Conservation (phyloP, 2,797 vertebrate species). For the Manis crassicaudata region DNA sequence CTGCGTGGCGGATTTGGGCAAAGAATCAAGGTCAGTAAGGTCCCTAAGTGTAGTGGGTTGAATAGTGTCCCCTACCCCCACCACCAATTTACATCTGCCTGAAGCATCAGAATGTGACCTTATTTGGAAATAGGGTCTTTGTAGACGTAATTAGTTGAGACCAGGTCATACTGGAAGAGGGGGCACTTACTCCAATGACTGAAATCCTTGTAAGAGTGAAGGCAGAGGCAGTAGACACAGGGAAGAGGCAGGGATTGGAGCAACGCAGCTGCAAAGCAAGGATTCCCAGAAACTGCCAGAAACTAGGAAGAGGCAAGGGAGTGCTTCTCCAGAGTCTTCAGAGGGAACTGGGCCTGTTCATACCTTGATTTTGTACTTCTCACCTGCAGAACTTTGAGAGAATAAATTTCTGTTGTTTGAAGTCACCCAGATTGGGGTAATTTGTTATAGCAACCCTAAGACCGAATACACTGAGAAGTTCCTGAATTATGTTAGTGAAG, state of each 20-base stretch:
- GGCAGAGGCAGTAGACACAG: neutral
- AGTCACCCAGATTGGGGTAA: neutral
- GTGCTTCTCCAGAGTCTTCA: neutral
- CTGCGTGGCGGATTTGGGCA: neutral
- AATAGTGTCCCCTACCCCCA: accelerated
- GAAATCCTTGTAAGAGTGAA: neutral
- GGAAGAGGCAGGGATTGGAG: neutral
- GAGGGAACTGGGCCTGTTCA: neutral
- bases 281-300: neutral
- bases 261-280: neutral
- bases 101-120: neutral
- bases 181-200: neutral
- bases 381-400: neutral
- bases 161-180: neutral
- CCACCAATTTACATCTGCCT: neutral
- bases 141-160: neutral
- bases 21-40: neutral
- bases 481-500: neutral
- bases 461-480: neutral
- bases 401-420: neutral
- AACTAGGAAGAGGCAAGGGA: neutral
- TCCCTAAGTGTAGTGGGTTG: neutral
- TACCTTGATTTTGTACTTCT: neutral
- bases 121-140: slow-evolving; percentile 2
- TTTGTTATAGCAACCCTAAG: neutral